Base-by-base conservation (phyloP, 2,797 vertebrate genomes). In the Chelonia mydas region DNA sequence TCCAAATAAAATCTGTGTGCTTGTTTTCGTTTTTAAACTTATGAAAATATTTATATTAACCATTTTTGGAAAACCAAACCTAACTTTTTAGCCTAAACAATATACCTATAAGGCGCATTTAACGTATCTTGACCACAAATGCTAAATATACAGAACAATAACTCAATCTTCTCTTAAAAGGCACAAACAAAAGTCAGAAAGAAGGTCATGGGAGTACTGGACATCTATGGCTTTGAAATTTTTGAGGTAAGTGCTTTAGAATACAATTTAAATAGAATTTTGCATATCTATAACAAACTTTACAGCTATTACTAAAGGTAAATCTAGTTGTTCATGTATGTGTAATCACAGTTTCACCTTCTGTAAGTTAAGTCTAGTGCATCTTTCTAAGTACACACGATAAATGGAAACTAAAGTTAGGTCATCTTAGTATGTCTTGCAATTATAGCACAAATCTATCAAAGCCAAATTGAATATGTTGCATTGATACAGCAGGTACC, bases 191-290 rank as follows among this genome's bases (percentile, higher is more conserved):
- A 99, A 99, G 97, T 98, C 85, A 99, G 99, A 89, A 99, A 99
- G 98, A 99, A 99, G 98, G 99, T 99, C 87, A 99, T 99, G 99
- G 99, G 99, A 11, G 99, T 99, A 76, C 97, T 99, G 97, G 99
- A 99, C 98, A 99, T 99, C 96, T 99, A 99, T 54, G 99, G 99
- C 95, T 99, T 99, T 98, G 99, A 99, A 98, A 99, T 99, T 97
- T 99, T 99, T 98, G 99, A 99, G 99, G 99, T 99, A 98, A 98
- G 98, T 57, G 41, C 31, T 92, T 93, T 87, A 65, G 83, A 90
- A 37, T 54, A 3, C 41, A 41, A n/a, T 82, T 50, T 51, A 37
- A 51, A 33, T 57, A 28, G 4, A 76, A 33, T 77, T 33, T 41
- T 72, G n/a, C 68, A 41, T 23, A 6, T 55, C 81, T 91, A 49